Percentiles rank a stretch among this genome's conserved stretches.
Evolutionary conservation across 1,140 invertebrate genomes (phyloP).

Genomic region (Bombus consobrinus): DNA sequence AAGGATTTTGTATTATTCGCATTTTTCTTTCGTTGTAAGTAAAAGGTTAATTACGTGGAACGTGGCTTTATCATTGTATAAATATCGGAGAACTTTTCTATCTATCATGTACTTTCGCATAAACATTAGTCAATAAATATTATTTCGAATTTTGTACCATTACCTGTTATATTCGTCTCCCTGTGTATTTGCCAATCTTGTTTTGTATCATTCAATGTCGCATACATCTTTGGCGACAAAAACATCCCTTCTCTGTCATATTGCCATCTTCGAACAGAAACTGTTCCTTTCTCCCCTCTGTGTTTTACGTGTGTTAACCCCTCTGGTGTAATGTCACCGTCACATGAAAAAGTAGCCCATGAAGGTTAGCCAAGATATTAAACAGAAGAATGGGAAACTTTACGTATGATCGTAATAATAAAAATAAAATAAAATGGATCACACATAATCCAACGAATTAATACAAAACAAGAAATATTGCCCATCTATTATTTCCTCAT

Average conservation of each 20-base stretch:
- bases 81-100: not conserved
- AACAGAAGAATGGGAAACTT: no score
- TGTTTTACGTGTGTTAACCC: not conserved
- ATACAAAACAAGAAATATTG: no score
- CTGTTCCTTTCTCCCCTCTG: not conserved
- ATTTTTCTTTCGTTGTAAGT: not conserved
- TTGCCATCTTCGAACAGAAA: no score
- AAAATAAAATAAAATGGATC: no score
- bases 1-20: conserved; percentile 1
- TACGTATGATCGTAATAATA: no score
- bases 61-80: not conserved
- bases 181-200: not conserved
- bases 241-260: not conserved
- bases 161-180: not conserved
- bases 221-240: not conserved
- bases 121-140: conserved; percentile 13
- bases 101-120: not conserved
- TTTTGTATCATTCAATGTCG: not conserved
- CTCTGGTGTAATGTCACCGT: no score
- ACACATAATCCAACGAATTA: no score
- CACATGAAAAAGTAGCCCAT: not conserved
- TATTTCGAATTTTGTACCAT: not conserved
- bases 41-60: not conserved
- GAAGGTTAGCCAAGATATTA: no score
- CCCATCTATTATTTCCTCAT: no score